A percentile compares a stretch with the other conserved stretches of the same genome.
These are phyloP conservation scores for Nomada hirtipes DNA, from an alignment of 2,888 invertebrate genomes.

Conservation along the genomic window DNA sequence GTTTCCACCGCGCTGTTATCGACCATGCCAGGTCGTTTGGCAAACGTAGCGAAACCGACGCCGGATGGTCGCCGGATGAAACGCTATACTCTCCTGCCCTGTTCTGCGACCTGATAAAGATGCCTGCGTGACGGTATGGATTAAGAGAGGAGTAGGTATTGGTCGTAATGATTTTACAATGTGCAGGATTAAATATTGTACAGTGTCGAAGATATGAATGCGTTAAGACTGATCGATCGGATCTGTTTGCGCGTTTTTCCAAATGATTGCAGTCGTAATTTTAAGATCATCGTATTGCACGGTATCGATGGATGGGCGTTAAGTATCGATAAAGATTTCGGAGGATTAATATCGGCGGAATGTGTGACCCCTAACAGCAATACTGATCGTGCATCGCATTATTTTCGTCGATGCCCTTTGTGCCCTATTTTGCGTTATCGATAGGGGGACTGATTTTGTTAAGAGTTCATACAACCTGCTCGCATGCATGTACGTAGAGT, in stretches of 20 bases:
- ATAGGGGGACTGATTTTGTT: too few species aligned
- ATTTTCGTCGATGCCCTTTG: too few species aligned
- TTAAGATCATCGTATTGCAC: too few species aligned
- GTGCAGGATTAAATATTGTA: not conserved
- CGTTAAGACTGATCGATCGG: not conserved
- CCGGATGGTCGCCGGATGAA: conserved; percentile 32
- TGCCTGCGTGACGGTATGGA: not conserved
- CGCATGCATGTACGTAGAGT: too few species aligned
- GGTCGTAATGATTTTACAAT: not conserved
- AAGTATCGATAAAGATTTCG: too few species aligned
- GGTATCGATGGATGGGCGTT: too few species aligned
- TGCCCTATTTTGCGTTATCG: too few species aligned
- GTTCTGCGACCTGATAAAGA: not conserved
- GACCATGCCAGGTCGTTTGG: conserved; percentile 63
- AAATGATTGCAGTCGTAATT: conserved; percentile 12
- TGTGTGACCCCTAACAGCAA: too few species aligned
- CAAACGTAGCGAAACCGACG: conserved; percentile 65
- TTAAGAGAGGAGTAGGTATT: not conserved
- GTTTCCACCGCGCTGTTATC: conserved; percentile 69
- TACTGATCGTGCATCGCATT: too few species aligned
- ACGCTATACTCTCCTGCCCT: conserved; percentile 14
- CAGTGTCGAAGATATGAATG: not conserved
- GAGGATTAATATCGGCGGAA: too few species aligned
- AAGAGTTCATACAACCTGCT: too few species aligned
- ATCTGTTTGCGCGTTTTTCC: not conserved